phyloP scores from a whole-genome alignment of 1,140 invertebrate species.

The Muscidifurax raptorellus region DNA sequence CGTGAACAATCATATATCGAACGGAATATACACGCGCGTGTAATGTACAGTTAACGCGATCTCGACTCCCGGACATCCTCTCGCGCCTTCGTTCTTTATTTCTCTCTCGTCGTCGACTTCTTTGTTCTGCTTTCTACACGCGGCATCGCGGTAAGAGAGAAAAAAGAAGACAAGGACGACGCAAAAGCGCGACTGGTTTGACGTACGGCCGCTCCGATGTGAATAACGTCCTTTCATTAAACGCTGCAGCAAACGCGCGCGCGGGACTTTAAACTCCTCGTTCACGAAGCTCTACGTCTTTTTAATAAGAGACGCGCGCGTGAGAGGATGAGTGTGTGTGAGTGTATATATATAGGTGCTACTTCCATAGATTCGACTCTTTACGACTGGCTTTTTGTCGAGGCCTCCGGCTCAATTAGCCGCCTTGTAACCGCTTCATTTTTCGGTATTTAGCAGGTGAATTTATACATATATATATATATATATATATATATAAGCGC shows the following conservation, averaged over 20 bases:
- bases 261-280: not conserved
- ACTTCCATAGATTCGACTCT: constrained; percentile 3
- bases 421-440: constrained; percentile 26
- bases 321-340: too few relatives aligned
- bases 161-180: constrained; percentile 21
- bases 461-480: too few relatives aligned
- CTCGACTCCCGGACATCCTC: constrained; percentile 9
- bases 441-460: not conserved
- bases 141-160: not conserved
- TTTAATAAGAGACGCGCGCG: constrained; percentile 1
- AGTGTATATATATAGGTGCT: not conserved
- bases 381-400: not conserved
- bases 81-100: not conserved
- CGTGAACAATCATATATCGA: constrained; percentile 20
- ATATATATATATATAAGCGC: too few relatives aligned
- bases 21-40: not conserved
- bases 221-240: constrained; percentile 46
- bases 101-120: constrained; percentile 15
- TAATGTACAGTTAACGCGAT: constrained; percentile 1
- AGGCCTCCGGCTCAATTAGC: not conserved
- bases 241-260: not conserved
- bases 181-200: constrained; percentile 18
- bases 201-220: constrained; percentile 25
- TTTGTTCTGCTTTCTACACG: constrained; percentile 37
- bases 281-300: constrained; percentile 6